These are phyloP conservation scores for Gymnopithys bicolor DNA, from an alignment of 2,797 vertebrate species.

Conservation along the genomic window DNA sequence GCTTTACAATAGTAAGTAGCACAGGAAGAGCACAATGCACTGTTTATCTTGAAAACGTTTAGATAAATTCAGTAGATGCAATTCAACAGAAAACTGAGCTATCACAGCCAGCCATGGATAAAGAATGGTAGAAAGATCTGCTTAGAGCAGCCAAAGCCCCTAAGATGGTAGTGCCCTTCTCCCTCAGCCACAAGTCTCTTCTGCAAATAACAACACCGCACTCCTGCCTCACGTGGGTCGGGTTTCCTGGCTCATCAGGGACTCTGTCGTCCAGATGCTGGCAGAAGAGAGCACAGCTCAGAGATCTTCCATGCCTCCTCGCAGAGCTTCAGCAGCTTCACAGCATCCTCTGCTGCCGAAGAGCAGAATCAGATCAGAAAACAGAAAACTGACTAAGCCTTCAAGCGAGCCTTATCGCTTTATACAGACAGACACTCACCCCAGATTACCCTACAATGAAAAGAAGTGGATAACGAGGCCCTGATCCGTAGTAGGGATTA, in stretches of 20 bases:
- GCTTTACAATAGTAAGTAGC: background rate
- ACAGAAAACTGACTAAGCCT: background rate
- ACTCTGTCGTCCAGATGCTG: background rate
- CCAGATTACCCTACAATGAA: background rate
- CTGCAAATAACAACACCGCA: background rate
- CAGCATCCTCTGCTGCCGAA: slow-evolving; percentile 40
- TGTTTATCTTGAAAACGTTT: background rate
- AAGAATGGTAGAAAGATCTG: background rate
- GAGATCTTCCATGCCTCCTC: background rate
- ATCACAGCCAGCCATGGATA: background rate
- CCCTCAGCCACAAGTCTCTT: background rate
- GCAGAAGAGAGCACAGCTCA: background rate
- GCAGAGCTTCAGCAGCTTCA: background rate
- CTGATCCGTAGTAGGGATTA: background rate
- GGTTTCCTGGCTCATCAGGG: background rate
- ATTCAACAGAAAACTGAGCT: background rate
- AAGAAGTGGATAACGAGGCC: background rate
- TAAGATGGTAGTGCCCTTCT: background rate
- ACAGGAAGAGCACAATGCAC: background rate
- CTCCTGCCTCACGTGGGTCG: background rate
- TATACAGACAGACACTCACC: background rate
- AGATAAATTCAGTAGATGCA: background rate
- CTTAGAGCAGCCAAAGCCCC: background rate
- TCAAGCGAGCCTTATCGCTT: fast-evolving
- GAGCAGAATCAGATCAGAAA: background rate